These are phyloP conservation scores for Phortica variegata DNA, from an alignment of 1,140 invertebrate species.

Conservation along the genomic window DNA sequence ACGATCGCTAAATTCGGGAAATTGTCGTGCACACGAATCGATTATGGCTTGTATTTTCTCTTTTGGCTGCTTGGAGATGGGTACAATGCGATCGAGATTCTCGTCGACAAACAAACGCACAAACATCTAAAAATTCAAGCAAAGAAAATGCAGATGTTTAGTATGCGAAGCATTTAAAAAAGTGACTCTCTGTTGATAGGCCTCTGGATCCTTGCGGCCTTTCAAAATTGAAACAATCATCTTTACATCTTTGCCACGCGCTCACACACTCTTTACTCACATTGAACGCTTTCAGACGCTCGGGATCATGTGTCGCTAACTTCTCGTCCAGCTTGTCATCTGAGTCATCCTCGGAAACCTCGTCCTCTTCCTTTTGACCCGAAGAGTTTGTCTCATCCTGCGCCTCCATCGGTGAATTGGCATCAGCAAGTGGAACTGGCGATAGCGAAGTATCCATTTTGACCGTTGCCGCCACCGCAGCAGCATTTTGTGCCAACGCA, in stretches of 20 bases:
- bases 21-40: constrained; percentile 93
- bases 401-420: constrained; percentile 62
- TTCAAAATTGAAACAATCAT: constrained; percentile 14
- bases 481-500: constrained; percentile 48
- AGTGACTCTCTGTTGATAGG: background rate
- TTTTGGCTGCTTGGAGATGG: constrained; percentile 96
- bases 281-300: constrained; percentile 95
- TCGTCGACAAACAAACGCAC: constrained; percentile 95
- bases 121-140: constrained; percentile 90
- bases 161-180: too few relatives aligned
- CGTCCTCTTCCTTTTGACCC: constrained; percentile 92
- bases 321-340: constrained; percentile 85
- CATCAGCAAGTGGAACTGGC: constrained; percentile 44
- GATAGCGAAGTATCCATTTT: constrained; percentile 50
- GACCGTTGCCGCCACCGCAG: constrained; percentile 35
- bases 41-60: constrained; percentile 98
- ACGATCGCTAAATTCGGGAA: constrained; percentile 93
- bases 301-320: constrained; percentile 79
- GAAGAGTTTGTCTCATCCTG: constrained; percentile 90
- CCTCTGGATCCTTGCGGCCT: constrained; percentile 8
- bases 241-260: constrained; percentile 2
- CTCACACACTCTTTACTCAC: constrained; percentile 64
- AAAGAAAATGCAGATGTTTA: background rate
- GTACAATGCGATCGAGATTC: constrained; percentile 93
- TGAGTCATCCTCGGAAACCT: constrained; percentile 86